A percentile compares a stretch with the other conserved stretches of the same genome.
Evolutionary conservation across 2,888 invertebrate genomes (phyloP).

Genomic region (Geotrupes spiniger): DNA sequence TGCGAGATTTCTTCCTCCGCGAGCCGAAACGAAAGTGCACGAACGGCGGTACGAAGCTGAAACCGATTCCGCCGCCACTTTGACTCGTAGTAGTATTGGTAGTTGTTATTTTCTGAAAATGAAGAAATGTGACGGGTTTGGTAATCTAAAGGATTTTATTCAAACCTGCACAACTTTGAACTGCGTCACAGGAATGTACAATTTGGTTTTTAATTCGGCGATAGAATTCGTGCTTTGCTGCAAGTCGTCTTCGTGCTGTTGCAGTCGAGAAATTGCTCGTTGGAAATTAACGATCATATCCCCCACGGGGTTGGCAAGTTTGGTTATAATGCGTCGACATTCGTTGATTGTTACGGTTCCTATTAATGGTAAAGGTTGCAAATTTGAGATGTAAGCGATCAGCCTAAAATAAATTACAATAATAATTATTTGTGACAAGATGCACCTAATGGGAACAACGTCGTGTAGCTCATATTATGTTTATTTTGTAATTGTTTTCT

Average conservation of each 20-base stretch:
- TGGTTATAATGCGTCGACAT: conserved; percentile 39
- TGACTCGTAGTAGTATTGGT: neutral
- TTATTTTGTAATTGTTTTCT: too few relatives aligned
- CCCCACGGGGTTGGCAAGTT: conserved; percentile 42
- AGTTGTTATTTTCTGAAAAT: conserved; percentile 6
- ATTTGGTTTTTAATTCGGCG: conserved; percentile 5
- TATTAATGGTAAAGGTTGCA: conserved; percentile 39
- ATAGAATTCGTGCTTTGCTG: conserved; percentile 20
- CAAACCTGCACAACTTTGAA: conserved; percentile 28
- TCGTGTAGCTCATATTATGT: too few relatives aligned
- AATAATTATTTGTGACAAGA: neutral
- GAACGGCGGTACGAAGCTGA: conserved; percentile 24
- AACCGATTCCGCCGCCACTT: neutral
- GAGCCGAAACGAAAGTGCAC: conserved; percentile 35
- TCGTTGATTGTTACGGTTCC: conserved; percentile 42
- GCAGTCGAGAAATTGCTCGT: conserved; percentile 11
- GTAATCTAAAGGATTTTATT: neutral
- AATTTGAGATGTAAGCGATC: conserved; percentile 17
- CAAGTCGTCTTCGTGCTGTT: conserved; percentile 12
- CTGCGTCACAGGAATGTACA: conserved; percentile 22
- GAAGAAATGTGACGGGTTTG: neutral
- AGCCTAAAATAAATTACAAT: conserved; percentile 8
- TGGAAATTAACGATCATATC: conserved; percentile 44
- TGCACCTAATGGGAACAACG: neutral
- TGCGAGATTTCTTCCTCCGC: conserved; percentile 29